Percentiles rank a stretch among this genome's conserved stretches.
Conservation (phyloP, 2,888 invertebrate species). For the Acholoe squamosa region DNA sequence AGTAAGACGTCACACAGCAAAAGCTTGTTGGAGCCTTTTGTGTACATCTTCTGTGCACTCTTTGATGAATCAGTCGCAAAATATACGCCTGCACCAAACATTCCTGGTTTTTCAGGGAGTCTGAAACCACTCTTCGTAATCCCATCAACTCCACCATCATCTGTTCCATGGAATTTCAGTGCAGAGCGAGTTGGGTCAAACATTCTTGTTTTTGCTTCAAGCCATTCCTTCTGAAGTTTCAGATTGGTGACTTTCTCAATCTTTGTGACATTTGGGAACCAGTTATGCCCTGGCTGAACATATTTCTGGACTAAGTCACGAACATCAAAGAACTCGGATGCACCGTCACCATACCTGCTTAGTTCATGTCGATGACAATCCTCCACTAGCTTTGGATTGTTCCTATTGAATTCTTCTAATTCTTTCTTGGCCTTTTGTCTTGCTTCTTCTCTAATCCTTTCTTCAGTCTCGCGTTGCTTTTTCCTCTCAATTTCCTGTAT, state of each 20-base stretch:
- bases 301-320: conserved; percentile 64
- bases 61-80: conserved; percentile 69
- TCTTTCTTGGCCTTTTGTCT: conserved; percentile 35
- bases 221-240: conserved; percentile 56
- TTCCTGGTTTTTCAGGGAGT: conserved; percentile 48
- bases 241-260: conserved; percentile 67
- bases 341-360: conserved; percentile 65
- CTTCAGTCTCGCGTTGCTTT: not conserved
- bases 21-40: conserved; percentile 68
- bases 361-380: conserved; percentile 39
- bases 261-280: conserved; percentile 65
- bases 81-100: conserved; percentile 67
- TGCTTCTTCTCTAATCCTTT: not conserved
- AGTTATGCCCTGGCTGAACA: conserved; percentile 67
- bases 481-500: conserved; percentile 10
- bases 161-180: conserved; percentile 69
- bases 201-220: not conserved
- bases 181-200: conserved; percentile 61
- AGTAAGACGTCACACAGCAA: conserved; percentile 68
- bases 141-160: conserved; percentile 49
- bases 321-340: conserved; percentile 64
- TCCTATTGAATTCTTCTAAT: conserved; percentile 15
- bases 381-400: not conserved
- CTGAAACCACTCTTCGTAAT: conserved; percentile 65
- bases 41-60: conserved; percentile 68